A percentile compares a stretch with the other conserved stretches of the same genome.
These are phyloP conservation scores for Acropternis orthonyx DNA, from an alignment of 2,797 vertebrate genomes.

Conservation along the genomic window DNA sequence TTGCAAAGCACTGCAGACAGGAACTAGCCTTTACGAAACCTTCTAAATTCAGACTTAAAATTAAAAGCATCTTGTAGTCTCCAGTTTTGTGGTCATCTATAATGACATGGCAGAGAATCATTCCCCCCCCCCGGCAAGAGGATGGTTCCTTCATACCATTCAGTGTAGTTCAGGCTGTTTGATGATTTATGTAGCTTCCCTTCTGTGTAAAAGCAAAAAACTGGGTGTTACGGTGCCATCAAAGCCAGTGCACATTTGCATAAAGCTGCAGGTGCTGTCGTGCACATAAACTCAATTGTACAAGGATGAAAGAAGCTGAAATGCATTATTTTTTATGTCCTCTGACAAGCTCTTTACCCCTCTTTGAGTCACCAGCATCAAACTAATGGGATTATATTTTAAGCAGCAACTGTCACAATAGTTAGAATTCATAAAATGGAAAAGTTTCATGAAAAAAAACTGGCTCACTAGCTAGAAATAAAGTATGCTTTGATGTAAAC, in stretches of 20 bases:
- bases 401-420: neutral
- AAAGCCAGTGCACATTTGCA: neutral
- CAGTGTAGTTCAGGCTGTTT: accelerated
- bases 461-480: neutral
- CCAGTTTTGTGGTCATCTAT: neutral
- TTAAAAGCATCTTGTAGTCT: conserved; percentile 21
- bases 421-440: neutral
- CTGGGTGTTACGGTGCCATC: neutral
- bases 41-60: conserved; percentile 36
- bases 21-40: neutral
- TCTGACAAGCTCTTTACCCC: neutral
- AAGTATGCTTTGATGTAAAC: neutral
- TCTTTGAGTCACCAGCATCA: neutral
- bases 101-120: neutral
- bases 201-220: neutral
- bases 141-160: neutral
- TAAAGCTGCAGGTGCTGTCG: neutral
- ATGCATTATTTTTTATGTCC: neutral
- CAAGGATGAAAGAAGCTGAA: neutral
- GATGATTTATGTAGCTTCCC: neutral
- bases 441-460: neutral
- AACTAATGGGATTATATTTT: neutral
- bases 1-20: neutral
- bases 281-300: neutral
- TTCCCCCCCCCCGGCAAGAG: neutral